These are phyloP conservation scores for Cerastoderma edule DNA, from an alignment of 2,888 invertebrate species.

Conservation along the genomic window DNA sequence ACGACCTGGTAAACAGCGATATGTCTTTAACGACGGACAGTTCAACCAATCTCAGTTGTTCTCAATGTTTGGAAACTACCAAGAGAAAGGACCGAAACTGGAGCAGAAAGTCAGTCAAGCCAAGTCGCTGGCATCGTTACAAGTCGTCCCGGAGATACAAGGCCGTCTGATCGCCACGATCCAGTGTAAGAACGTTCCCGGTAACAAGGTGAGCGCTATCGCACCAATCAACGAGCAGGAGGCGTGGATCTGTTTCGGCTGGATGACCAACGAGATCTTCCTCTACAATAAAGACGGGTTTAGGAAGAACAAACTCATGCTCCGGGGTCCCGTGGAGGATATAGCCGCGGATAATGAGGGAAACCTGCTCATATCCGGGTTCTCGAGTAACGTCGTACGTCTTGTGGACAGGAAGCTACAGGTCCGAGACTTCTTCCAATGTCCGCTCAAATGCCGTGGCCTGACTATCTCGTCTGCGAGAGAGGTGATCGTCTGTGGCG, in stretches of 20 bases:
- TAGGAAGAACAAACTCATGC: constrained; percentile 36
- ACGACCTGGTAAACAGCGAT: constrained; percentile 42
- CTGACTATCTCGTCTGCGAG: constrained; percentile 43
- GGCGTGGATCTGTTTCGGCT: constrained; percentile 61
- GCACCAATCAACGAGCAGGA: constrained; percentile 56
- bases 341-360: constrained; percentile 48
- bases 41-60: constrained; percentile 33
- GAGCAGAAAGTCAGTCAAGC: constrained; percentile 1
- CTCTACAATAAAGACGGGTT: constrained; percentile 59
- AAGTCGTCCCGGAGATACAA: constrained; percentile 53
- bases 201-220: constrained; percentile 58
- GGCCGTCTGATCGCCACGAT: constrained; percentile 45
- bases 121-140: constrained; percentile 19
- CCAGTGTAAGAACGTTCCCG: constrained; percentile 54
- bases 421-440: constrained; percentile 54
- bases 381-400: constrained; percentile 49
- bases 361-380: constrained; percentile 48
- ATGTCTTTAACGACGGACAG: constrained; percentile 48
- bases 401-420: constrained; percentile 46
- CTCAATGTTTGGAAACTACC: constrained; percentile 52
- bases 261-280: constrained; percentile 61
- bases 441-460: constrained; percentile 54
- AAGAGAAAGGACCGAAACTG: constrained; percentile 41
- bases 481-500: constrained; percentile 56
- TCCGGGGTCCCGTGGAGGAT: constrained; percentile 52